Evolutionary conservation across 2,113 vertebrate genomes (phyloP), one percentile per base, ranked within the genome.

Genomic region (Pampusana beccarii): DNA sequence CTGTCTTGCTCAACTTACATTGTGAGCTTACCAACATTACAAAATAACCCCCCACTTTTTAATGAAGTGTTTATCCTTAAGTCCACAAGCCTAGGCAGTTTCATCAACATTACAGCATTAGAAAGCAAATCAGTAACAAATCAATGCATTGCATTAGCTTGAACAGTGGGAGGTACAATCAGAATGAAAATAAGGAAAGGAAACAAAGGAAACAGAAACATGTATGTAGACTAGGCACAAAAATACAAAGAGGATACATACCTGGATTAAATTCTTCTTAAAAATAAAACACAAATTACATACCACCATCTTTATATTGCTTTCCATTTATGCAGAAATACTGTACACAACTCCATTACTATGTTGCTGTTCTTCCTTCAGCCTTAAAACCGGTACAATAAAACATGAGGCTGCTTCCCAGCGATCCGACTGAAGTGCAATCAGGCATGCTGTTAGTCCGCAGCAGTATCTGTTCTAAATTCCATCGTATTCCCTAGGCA

Each of bases 221-320:
- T 19, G 8, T 61, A 95, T 16, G 74, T 66, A 88, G 86, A 93
- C 38, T 62, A 97, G 62, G 64, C 66, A 83, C 56, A 65, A 40
- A 89, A 73, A 69, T n/a, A 69, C 33, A 77, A 67, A 84, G 40
- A 96, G 40, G 83, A 94, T 97, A 98, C 98, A 74, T 98, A 98
- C 98, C 98, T 98, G 98, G 90, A 94, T 95, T 90, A 96, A 96
- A 96, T 95, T 98, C 97, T 98, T 97, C 94, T 92, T 85, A 79
- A 96, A 97, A 92, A 95, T 91, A 97, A 97, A 94, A 89, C 8
- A 94, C 93, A 97, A 93, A 64, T 89, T 94, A 96, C 97, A 96
- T 97, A 95, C 96, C 97, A 96, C 91, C 93, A 93, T 95, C 92
- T 92, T 79, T 89, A 96, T 88, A 95, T 57, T 91, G 86, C 85